Conservation (phyloP, 2,888 invertebrate species). For the Brachypalpus laphriformis region DNA sequence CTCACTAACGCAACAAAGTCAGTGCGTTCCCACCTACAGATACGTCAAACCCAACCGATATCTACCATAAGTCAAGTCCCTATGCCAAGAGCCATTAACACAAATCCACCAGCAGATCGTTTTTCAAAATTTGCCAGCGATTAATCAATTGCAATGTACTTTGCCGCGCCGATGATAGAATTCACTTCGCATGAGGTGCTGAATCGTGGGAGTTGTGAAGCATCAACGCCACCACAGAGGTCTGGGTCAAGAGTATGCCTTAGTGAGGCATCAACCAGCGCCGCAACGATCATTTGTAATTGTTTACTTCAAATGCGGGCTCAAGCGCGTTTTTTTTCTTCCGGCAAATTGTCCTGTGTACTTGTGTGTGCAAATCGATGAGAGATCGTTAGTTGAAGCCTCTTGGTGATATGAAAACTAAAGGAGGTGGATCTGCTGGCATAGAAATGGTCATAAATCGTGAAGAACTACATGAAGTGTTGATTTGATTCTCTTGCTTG, state of each 20-base stretch:
- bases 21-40: background rate
- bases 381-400: conserved; percentile 31
- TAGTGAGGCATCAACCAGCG: conserved; percentile 34
- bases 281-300: conserved; percentile 44
- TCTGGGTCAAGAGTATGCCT: conserved; percentile 47
- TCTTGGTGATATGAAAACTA: background rate
- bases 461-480: background rate
- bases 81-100: conserved; percentile 51
- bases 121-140: conserved; percentile 54
- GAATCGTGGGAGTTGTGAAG: conserved; percentile 59
- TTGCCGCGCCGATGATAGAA: background rate
- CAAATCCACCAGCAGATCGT: conserved; percentile 41
- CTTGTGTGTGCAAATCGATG: conserved; percentile 23
- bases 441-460: conserved; percentile 25
- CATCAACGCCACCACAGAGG: conserved; percentile 55
- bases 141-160: conserved; percentile 48
- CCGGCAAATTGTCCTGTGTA: conserved; percentile 23
- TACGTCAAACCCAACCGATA: background rate
- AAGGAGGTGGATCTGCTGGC: conserved; percentile 29
- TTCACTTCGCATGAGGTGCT: conserved; percentile 4
- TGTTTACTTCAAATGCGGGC: conserved; percentile 36
- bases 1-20: conserved; percentile 7
- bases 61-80: conserved; percentile 43
- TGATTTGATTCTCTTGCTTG: background rate
- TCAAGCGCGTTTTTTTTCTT: conserved; percentile 14